Percentiles rank a stretch among this genome's conserved stretches.
Conservation (phyloP, 1,140 invertebrate species). For the Lerema accius region DNA sequence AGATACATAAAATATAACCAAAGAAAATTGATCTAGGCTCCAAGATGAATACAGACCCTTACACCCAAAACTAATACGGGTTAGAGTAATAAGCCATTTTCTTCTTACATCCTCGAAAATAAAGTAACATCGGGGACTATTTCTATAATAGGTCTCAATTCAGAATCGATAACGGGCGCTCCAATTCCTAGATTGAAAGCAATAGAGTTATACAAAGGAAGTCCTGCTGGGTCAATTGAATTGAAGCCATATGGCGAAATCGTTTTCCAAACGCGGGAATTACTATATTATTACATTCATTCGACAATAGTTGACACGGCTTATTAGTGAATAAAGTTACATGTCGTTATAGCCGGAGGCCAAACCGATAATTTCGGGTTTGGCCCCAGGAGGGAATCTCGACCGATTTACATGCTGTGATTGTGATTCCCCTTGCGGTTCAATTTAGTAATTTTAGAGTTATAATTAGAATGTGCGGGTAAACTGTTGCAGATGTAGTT, state of each 20-base stretch:
- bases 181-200: conserved; percentile 33
- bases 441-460: conserved; percentile 55
- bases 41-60: too few relatives aligned
- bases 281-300: conserved; percentile 45
- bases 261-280: conserved; percentile 47
- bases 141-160: conserved; percentile 30
- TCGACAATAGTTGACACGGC: conserved; percentile 62
- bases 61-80: too few relatives aligned
- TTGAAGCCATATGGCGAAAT: conserved; percentile 53
- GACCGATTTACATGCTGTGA: conserved; percentile 68
- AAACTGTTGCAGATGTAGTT: conserved; percentile 8
- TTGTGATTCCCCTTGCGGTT: conserved; percentile 48
- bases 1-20: too few relatives aligned
- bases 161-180: conserved; percentile 13
- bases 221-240: conserved; percentile 35
- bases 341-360: conserved; percentile 63
- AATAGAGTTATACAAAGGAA: conserved; percentile 20
- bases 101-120: conserved; percentile 6
- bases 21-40: too few relatives aligned
- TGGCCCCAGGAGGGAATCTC: conserved; percentile 61
- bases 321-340: conserved; percentile 76
- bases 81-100: background rate
- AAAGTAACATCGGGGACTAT: conserved; percentile 12
- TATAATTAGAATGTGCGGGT: conserved; percentile 52
- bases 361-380: conserved; percentile 74